Conservation (phyloP, 2,113 vertebrate species). For the Eulemur rufifrons region DNA sequence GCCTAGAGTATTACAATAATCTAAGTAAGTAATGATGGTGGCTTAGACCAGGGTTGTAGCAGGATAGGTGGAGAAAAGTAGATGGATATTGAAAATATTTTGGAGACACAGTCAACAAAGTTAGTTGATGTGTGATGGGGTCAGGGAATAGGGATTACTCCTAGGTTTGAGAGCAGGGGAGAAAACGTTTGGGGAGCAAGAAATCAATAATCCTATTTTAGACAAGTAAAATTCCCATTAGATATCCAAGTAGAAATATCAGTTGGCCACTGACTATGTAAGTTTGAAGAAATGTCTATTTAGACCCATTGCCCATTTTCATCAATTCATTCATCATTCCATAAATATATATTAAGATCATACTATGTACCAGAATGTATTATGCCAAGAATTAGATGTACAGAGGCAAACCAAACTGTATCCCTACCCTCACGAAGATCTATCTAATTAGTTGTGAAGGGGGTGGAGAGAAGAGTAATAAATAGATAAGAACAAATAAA, state of each 20-base stretch:
- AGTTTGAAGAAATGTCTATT: background rate
- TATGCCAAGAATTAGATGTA: background rate
- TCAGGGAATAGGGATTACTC: background rate
- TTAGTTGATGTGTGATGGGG: background rate
- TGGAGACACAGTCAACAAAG: background rate
- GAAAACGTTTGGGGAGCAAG: background rate
- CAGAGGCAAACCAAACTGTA: background rate
- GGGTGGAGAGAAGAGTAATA: background rate
- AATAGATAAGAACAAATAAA: background rate
- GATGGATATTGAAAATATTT: background rate
- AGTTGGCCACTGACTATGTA: background rate
- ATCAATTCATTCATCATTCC: background rate
- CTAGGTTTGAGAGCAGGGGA: background rate
- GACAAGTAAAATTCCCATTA: background rate
- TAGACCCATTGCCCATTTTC: background rate
- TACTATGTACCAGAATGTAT: background rate
- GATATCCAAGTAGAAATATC: background rate
- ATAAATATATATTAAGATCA: background rate
- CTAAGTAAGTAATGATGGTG: background rate
- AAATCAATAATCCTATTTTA: background rate
- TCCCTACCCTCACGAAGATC: background rate
- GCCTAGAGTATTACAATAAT: background rate
- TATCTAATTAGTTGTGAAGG: background rate
- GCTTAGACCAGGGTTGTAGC: background rate
- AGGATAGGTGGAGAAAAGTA: background rate